Evolutionary conservation across 2,888 invertebrate species (phyloP), one percentile per base, ranked within the genome.

Genomic region (Tetragonula carbonaria): DNA sequence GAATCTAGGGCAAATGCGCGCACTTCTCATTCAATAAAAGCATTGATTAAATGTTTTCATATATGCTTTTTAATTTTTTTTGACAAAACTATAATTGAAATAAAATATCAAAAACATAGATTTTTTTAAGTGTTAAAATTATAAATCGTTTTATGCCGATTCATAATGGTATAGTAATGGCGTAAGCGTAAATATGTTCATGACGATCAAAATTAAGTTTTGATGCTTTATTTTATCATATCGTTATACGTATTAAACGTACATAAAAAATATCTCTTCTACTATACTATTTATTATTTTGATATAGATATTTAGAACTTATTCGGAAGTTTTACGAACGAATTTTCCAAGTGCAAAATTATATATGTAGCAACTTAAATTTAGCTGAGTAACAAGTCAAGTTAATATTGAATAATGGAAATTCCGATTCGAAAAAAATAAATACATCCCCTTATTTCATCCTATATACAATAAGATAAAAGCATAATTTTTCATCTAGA

Each of bases 221-320:
- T n/a, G 71, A 77, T 51, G 53, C 23, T 77, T 77, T 77, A 77
- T 77, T 77, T 63, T 23, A 23, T 71, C 16, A 70, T 71, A 68
- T 45, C 71, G 71, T 63, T 38, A 71, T 77, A 77, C 71, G 71
- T 71, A 71, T 77, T 77, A 77, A 77, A 77, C 77, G 63, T 77
- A 71, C 71, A 77, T 78, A 74, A 78, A 74, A 78, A 73, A 78
- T 78, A 78, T 78, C 4, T 33, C 45, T 72, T 73, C 66, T 66
- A 66, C 66, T 74, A 74, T 33, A 63, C 38, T 71, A 63, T 66
- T 66, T 45, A 33, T 51, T 57, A 78, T 23, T 71, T 77, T 77
- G 50, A 75, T 75, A 76, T 76, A 76, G 63, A 74, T 33, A 74
- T 74, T 51, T 57, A 50, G 66, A 76, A 76, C 53, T 53, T 63